These are phyloP conservation scores for Cercocebus atys DNA, from an alignment of 2,113 vertebrate species.

Conservation along the genomic window DNA sequence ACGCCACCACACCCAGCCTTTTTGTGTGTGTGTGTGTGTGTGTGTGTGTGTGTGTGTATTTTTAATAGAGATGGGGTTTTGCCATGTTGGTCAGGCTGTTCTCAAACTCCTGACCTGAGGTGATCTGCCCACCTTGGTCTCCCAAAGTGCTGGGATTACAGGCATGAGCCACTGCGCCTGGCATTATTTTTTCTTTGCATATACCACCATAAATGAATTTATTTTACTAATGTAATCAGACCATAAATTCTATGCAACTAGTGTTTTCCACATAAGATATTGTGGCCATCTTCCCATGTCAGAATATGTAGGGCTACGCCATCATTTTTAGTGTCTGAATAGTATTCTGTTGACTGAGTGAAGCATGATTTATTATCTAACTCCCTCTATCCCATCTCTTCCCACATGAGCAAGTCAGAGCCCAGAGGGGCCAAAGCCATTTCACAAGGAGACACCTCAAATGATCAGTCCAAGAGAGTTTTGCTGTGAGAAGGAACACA, in stretches of 20 bases:
- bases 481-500: not conserved
- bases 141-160: too few relatives aligned
- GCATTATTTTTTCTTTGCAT: not conserved
- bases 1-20: too few relatives aligned
- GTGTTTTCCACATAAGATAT: not conserved
- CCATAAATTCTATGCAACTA: not conserved
- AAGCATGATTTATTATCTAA: not conserved
- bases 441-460: conserved; percentile 4
- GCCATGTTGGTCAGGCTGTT: too few relatives aligned
- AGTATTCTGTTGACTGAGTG: not conserved
- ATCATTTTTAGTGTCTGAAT: not conserved
- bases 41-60: too few relatives aligned
- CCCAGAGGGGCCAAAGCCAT: not conserved
- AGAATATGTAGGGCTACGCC: not conserved
- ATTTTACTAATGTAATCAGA: not conserved
- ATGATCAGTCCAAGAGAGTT: not conserved
- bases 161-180: too few relatives aligned
- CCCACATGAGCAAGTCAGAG: not conserved
- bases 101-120: too few relatives aligned
- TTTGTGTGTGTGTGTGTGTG: too few relatives aligned
- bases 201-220: not conserved
- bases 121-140: too few relatives aligned
- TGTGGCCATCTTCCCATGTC: not conserved
- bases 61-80: too few relatives aligned
- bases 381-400: not conserved